phyloP scores from a whole-genome alignment of 2,113 vertebrate species.

The Pygathrix nemaeus region DNA sequence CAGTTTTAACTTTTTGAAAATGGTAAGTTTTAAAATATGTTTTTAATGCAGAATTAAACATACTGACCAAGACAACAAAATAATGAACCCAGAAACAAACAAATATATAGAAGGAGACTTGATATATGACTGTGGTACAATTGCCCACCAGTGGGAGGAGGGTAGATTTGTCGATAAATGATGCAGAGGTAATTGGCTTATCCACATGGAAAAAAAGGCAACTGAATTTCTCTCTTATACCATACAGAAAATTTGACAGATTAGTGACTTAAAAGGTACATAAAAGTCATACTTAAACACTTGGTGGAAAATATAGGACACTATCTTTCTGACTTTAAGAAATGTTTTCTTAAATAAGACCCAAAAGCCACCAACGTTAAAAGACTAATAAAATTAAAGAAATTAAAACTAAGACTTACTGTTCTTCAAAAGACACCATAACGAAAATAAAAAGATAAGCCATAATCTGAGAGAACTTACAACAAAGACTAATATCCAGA shows the following conservation, averaged over 20 bases:
- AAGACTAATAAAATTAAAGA: not conserved
- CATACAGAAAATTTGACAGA: not conserved
- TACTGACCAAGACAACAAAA: not conserved
- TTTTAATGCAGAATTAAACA: not conserved
- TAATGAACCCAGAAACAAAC: not conserved
- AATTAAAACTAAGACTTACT: not conserved
- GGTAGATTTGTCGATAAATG: not conserved
- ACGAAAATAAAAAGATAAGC: not conserved
- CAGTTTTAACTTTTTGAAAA: not conserved
- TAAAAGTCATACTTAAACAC: not conserved
- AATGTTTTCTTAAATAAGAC: not conserved
- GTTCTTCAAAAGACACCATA: not conserved
- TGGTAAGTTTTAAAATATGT: not conserved
- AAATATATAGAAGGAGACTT: not conserved
- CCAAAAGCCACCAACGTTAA: not conserved
- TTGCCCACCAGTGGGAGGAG: not conserved
- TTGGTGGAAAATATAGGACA: not conserved
- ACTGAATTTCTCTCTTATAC: not conserved
- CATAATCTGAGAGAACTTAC: not conserved
- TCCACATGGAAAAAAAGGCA: not conserved
- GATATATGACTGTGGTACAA: not conserved
- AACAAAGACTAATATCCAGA: not conserved
- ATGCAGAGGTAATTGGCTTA: constrained; percentile 25
- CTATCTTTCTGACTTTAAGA: not conserved
- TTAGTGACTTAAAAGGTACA: not conserved